Base-by-base conservation (phyloP, 2,888 invertebrate genomes). In the Osmoderma eremita region DNA sequence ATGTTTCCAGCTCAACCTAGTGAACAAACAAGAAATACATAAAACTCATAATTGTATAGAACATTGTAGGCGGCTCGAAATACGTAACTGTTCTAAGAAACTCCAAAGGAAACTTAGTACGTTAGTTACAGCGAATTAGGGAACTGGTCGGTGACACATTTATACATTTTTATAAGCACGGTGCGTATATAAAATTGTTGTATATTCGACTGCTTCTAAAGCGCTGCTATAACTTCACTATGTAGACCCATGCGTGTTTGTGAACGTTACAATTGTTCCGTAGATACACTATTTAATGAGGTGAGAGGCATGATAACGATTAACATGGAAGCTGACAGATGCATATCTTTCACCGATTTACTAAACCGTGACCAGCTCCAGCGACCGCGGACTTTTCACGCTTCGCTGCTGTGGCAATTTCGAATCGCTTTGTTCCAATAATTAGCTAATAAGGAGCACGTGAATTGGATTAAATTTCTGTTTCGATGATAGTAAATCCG, bases 261-360 rank as follows among this genome's bases (percentile, higher is more conserved):
- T n/a, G n/a, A 41, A 39, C 54, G 39, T 10, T 18, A 45, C 18
- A 3, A 17, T 18, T 20, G 17, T 48, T 48, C n/a, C n/a, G 18
- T 17, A 48, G 18, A 20, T 8, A 8, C 18, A n/a, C 20, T 12
- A 18, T 30, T 30, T 30, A 30, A 30, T 30, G 41, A 63, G 63
- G 63, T 51, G 63, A 63, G 63, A 63, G 63, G 51, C 30, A 17
- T 17, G n/a, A 20, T 41, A 45, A 17, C 24, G 15, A 36, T 45
- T 61, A 45, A 45, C 30, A 61, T 45, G 20, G 30, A 18, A 30
- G 45, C 58, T 36, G 42, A 61, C 45, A 61, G 58, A 53, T 63
- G 63, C 63, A 24, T 50, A 63, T 63, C 63, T 63, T 63, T 63
- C 63, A 51, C 51, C 63, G 50, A 41, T 63, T 63, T 63, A 51